Percentiles rank a stretch among this genome's conserved stretches.
Evolutionary conservation across 2,797 vertebrate species (phyloP).

Genomic region (Cirrhinus molitorella): DNA sequence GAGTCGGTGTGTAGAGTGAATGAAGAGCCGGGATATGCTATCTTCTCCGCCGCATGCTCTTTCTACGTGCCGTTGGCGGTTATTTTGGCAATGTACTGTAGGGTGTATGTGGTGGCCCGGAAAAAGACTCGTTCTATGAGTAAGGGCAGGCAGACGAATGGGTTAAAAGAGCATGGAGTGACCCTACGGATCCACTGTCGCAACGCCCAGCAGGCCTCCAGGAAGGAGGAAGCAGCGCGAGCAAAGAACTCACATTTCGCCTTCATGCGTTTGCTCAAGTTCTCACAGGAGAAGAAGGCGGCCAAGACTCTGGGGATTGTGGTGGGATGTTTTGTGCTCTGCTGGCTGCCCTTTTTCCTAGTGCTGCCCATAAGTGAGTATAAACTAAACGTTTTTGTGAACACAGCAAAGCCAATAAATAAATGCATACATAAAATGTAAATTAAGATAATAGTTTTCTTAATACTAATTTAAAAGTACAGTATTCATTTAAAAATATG

Average conservation of each 20-base stretch:
- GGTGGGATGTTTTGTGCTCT: slow-evolving; percentile 95
- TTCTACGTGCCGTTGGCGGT: slow-evolving; percentile 82
- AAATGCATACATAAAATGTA: too few species aligned
- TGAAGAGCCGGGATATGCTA: slow-evolving; percentile 78
- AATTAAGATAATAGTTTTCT: too few species aligned
- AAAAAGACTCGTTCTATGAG: slow-evolving; percentile 64
- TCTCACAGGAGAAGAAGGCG: slow-evolving; percentile 93
- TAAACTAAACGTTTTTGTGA: background rate
- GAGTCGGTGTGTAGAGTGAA: slow-evolving; percentile 79
- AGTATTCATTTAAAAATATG: background rate
- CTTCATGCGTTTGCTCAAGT: slow-evolving; percentile 83
- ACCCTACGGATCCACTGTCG: slow-evolving; percentile 89
- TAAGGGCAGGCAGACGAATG: slow-evolving; percentile 80
- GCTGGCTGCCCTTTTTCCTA: slow-evolving; percentile 97
- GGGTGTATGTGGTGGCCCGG: slow-evolving; percentile 78
- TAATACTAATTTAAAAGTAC: too few species aligned
- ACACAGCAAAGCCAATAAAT: background rate
- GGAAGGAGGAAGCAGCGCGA: background rate
- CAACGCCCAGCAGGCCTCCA: slow-evolving; percentile 52
- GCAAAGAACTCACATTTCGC: slow-evolving; percentile 79
- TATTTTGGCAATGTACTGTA: slow-evolving; percentile 83
- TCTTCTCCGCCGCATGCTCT: slow-evolving; percentile 81
- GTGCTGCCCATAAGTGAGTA: slow-evolving; percentile 93
- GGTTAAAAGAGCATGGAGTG: slow-evolving; percentile 82
- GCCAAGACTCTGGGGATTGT: slow-evolving; percentile 96